phyloP scores from a whole-genome alignment of 2,888 invertebrate species.

The Nomada ferruginata region DNA sequence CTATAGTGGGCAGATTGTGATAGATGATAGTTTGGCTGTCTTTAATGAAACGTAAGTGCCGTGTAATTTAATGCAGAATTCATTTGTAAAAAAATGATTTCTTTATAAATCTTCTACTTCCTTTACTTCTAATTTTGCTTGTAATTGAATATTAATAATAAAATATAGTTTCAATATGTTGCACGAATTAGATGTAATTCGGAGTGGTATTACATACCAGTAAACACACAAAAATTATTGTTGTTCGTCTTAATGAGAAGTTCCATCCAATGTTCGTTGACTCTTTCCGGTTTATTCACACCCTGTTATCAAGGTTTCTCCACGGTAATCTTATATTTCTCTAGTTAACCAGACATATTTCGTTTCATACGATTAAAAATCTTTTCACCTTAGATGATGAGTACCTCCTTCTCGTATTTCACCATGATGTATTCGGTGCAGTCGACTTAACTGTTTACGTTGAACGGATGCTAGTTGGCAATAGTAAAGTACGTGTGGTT shows the following conservation, averaged over 20 bases:
- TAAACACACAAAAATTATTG: constrained; percentile 35
- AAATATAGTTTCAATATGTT: background rate
- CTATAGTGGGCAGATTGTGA: background rate
- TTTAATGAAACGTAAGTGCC: constrained; percentile 7
- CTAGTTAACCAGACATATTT: background rate
- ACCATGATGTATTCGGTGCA: constrained; percentile 29
- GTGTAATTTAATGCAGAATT: too few species aligned
- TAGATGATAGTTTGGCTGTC: background rate
- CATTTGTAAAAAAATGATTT: background rate
- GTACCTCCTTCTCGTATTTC: constrained; percentile 40
- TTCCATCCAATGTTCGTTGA: constrained; percentile 5
- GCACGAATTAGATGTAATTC: constrained; percentile 39
- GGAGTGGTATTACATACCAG: constrained; percentile 32
- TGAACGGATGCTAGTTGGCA: background rate
- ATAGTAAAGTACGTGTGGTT: background rate
- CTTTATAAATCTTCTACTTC: too few species aligned
- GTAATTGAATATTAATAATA: background rate
- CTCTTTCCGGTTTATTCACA: constrained; percentile 30
- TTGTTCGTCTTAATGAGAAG: constrained; percentile 33
- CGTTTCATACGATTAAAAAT: background rate
- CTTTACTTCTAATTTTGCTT: too few species aligned
- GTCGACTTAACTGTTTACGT: background rate
- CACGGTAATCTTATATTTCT: constrained; percentile 20
- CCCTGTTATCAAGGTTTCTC: constrained; percentile 37
- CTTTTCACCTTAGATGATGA: constrained; percentile 35